phyloP scores from a whole-genome alignment of 2,797 vertebrate species.

The Gymnothorax reevesii region DNA sequence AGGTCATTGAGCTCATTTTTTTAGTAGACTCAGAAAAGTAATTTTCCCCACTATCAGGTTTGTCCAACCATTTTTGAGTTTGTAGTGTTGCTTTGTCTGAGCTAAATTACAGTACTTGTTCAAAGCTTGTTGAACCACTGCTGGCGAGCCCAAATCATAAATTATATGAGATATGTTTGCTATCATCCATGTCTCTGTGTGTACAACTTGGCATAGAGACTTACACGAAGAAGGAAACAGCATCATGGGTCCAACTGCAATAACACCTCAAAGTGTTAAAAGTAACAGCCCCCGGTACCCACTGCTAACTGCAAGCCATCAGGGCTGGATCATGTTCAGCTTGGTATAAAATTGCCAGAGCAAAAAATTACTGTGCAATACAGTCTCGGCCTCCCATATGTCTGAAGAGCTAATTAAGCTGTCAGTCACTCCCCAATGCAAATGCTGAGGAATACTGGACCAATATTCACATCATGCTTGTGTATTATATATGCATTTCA shows the following conservation, averaged over 20 bases:
- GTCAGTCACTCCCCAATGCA: constrained; percentile 12
- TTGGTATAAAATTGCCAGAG: neutral
- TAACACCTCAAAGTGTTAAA: neutral
- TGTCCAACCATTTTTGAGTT: neutral
- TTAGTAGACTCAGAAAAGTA: neutral
- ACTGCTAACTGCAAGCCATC: neutral
- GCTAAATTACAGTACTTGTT: neutral
- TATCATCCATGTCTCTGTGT: too few relatives aligned
- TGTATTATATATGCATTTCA: neutral
- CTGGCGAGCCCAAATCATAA: neutral
- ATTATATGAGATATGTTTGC: neutral
- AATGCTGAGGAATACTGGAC: neutral
- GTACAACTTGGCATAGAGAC: neutral
- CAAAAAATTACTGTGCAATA: neutral
- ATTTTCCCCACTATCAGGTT: neutral
- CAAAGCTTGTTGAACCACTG: neutral
- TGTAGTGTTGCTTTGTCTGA: neutral
- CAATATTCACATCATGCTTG: neutral
- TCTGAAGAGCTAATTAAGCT: neutral
- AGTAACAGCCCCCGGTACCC: neutral
- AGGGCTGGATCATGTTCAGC: neutral
- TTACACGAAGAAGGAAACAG: neutral
- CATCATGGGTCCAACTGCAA: neutral
- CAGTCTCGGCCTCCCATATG: neutral
- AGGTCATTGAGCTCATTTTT: neutral